Evolutionary conservation across 1,140 invertebrate genomes (phyloP).

Genomic region (Aphidius ervi): DNA sequence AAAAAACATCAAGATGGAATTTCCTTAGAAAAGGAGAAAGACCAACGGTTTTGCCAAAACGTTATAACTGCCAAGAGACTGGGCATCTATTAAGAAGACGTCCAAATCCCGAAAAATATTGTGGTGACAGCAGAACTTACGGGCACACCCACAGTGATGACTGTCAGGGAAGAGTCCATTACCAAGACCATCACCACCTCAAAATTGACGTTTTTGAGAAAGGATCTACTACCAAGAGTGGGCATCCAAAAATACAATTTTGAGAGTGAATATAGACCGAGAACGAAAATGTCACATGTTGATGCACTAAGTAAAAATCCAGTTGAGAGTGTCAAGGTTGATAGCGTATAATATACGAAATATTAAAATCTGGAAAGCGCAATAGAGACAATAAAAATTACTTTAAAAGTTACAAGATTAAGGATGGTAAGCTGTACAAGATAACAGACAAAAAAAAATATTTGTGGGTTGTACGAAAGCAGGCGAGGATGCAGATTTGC

Average conservation of each 20-base stretch:
- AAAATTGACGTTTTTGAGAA: conserved; percentile 32
- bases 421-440: conserved; percentile 24
- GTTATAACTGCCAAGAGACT: too few relatives aligned
- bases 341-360: conserved; percentile 10
- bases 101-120: too few relatives aligned
- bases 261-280: conserved; percentile 34
- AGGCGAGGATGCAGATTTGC: conserved; percentile 32
- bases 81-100: too few relatives aligned
- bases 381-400: conserved; percentile 13
- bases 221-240: conserved; percentile 34
- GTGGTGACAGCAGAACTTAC: too few relatives aligned
- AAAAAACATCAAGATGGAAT: too few relatives aligned
- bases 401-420: conserved; percentile 19
- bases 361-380: conserved; percentile 8
- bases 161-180: too few relatives aligned
- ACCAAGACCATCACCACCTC: conserved; percentile 36
- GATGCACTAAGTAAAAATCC: conserved; percentile 31
- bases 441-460: conserved; percentile 23
- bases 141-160: too few relatives aligned
- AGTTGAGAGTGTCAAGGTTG: background rate
- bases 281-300: conserved; percentile 34
- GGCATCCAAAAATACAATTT: conserved; percentile 37
- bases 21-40: too few relatives aligned
- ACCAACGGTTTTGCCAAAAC: too few relatives aligned
- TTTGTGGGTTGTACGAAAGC: conserved; percentile 37